Base-by-base conservation (phyloP, 2,888 invertebrate species). In the Protophormia terraenovae region DNA sequence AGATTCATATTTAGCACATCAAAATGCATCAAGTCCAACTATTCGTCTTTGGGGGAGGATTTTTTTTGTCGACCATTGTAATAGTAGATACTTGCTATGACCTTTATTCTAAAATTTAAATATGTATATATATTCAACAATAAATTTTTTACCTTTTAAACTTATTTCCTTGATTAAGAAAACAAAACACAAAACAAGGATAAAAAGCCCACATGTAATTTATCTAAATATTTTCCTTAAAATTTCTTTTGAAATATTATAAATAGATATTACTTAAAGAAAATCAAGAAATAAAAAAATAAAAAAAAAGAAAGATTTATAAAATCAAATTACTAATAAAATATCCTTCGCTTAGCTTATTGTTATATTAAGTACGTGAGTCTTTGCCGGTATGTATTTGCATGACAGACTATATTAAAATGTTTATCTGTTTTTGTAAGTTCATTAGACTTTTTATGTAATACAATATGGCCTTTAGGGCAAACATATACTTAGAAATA, bases 361-460 rank as follows among this genome's bases (percentile, higher is more conserved):
- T 62, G 24, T 50, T 75, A 16, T 27, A 29, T 50, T 47, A 47
- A 47, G 16, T 38, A 5, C 14, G 14, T 12, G 19, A 14, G 12
- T 53, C 10, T 53, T 2, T 22, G n/a, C 19, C 22, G 5, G 16
- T 27, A 24, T 16, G 38, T 38, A 2, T 50, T 12, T 53, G 32
- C n/a, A 10, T 10, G 24, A 2, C 2, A 29, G 29, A 41, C 12
- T 27, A 77, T 64, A 77, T 58, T 55, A 32, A 77, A 66, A 50
- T 66, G 58, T 67, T 58, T 45, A 32, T 58, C 41, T 53, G 8
- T 64, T 14, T 16, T 19, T 75, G 47, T 58, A 77, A 67, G 67
- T 77, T 77, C 67, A 58, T 67, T 69, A 77, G 67, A 58, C 77
- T 77, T 69, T 77, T 67, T 77, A 75, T 58, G 47, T 45, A 16